Percentiles rank a stretch among this genome's conserved stretches.
Evolutionary conservation across 2,888 invertebrate species (phyloP).

Genomic region (Lycia hirtaria): DNA sequence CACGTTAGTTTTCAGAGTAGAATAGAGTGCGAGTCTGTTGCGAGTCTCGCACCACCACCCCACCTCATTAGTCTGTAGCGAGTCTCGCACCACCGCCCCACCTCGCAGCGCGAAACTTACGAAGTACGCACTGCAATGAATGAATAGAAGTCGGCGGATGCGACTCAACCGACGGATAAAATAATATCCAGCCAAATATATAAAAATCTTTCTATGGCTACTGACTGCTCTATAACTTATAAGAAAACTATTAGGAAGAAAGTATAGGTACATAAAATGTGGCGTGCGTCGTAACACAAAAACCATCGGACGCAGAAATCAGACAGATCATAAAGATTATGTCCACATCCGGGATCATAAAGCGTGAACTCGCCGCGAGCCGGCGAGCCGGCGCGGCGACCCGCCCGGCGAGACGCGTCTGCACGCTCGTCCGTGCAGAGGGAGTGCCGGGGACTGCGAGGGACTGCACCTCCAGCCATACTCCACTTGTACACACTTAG

Average conservation of each 20-base stretch:
- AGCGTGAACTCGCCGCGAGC: neutral
- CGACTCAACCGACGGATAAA: too few species aligned
- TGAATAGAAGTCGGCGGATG: too few species aligned
- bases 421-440: too few species aligned
- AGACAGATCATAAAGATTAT: slow-evolving; percentile 29
- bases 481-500: too few species aligned
- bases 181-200: too few species aligned
- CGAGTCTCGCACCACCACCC: neutral
- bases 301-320: slow-evolving; percentile 4
- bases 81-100: neutral
- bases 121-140: neutral
- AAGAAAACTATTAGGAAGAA: neutral
- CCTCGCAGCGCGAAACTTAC: neutral
- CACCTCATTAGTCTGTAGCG: too few species aligned
- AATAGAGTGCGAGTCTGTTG: too few species aligned
- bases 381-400: neutral
- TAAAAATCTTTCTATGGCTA: neutral
- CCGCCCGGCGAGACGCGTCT: too few species aligned
- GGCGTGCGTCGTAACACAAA: slow-evolving; percentile 2
- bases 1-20: too few species aligned
- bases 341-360: slow-evolving; percentile 10
- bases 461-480: too few species aligned
- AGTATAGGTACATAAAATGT: neutral
- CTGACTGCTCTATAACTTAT: neutral
- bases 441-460: too few species aligned